Conservation (phyloP, 2,888 invertebrate species). For the Diarsia brunnea region DNA sequence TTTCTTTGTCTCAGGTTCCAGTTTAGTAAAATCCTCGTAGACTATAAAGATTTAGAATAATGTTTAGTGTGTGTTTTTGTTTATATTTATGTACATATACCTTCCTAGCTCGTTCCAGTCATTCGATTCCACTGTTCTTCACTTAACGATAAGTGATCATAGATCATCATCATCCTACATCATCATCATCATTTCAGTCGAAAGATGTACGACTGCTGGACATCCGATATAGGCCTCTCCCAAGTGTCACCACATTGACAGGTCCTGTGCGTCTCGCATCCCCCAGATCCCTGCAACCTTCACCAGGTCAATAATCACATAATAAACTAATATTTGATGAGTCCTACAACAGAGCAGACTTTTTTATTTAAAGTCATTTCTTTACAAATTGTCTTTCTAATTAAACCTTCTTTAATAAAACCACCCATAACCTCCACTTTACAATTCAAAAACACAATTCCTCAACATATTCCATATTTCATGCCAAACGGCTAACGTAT, state of each 20-base stretch:
- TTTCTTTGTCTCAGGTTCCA: neutral
- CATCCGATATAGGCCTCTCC: no score
- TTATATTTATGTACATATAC: neutral
- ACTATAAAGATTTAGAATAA: neutral
- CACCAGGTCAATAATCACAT: no score
- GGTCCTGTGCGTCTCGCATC: no score
- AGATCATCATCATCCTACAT: no score
- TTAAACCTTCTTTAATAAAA: neutral
- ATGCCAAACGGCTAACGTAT: constrained; percentile 26
- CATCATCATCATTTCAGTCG: neutral
- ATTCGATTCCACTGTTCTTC: neutral
- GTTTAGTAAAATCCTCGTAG: neutral
- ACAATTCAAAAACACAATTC: constrained; percentile 35
- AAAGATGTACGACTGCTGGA: no score
- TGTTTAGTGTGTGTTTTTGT: neutral
- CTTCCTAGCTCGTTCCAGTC: neutral
- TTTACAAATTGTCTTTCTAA: neutral
- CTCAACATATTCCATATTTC: constrained; percentile 47
- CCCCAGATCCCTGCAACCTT: no score
- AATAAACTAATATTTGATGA: neutral
- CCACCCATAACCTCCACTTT: neutral
- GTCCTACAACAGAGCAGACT: neutral
- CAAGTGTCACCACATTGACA: no score
- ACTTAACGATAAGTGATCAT: no score
- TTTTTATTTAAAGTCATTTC: neutral